Evolutionary conservation across 2,797 vertebrate genomes (phyloP).

Genomic region (Botia kubotai): DNA sequence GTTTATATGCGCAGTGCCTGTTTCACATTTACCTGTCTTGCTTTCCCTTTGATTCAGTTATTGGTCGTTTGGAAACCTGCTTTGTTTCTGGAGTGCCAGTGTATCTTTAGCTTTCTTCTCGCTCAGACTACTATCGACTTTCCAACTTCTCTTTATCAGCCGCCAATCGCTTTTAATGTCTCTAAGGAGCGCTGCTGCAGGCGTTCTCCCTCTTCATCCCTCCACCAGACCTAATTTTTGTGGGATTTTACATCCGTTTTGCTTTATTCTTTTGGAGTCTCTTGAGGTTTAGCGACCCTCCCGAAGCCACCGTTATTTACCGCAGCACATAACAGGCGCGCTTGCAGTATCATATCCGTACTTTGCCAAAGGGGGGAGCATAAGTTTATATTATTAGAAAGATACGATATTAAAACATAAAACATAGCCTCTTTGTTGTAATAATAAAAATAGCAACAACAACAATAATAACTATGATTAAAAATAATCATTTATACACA

Average conservation of each 20-base stretch:
- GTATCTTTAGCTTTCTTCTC: conserved; percentile 40
- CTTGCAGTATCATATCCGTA: conserved; percentile 25
- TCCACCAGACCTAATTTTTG: conserved; percentile 28
- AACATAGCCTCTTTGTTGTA: no score
- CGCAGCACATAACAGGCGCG: conserved; percentile 52
- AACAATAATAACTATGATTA: no score
- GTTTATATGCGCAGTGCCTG: background rate
- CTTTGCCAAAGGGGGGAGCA: background rate
- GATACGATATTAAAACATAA: background rate
- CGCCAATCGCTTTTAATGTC: conserved; percentile 48
- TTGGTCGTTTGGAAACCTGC: background rate
- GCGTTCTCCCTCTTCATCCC: conserved; percentile 29
- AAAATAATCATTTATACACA: no score
- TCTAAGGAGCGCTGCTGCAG: conserved; percentile 38
- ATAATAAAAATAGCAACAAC: no score
- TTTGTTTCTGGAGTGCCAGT: conserved; percentile 41
- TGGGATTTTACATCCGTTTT: conserved; percentile 33
- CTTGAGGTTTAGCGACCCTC: conserved; percentile 19
- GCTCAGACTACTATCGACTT: conserved; percentile 52
- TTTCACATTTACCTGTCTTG: background rate
- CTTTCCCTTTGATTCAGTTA: conserved; percentile 13
- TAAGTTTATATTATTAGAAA: background rate
- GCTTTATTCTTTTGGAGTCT: conserved; percentile 17
- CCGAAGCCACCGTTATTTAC: conserved; percentile 41
- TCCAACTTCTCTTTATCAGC: conserved; percentile 53